phyloP scores from a whole-genome alignment of 2,888 invertebrate genomes.

The Melipona bicolor region DNA sequence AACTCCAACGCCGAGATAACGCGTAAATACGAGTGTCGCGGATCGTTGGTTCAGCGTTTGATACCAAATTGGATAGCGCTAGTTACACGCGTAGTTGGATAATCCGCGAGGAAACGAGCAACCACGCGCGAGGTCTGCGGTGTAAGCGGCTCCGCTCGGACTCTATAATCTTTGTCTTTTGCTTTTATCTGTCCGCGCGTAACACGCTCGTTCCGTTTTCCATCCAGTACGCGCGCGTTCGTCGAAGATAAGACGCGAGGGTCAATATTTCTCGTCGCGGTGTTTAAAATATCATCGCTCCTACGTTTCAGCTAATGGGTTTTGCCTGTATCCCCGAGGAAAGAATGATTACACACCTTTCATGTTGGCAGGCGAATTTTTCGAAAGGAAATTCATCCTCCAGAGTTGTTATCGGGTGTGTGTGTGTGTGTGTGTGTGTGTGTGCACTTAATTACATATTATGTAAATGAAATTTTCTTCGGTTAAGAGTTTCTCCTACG shows the following conservation, averaged over 20 bases:
- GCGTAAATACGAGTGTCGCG: not conserved
- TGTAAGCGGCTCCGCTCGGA: not conserved
- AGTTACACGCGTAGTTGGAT: too few species aligned
- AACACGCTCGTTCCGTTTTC: not conserved
- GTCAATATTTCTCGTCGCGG: not conserved
- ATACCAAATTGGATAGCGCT: slow-evolving; percentile 17
- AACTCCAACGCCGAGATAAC: not conserved
- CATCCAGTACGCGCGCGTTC: not conserved
- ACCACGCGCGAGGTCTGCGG: too few species aligned
- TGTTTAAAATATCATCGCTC: not conserved
- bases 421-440: too few species aligned
- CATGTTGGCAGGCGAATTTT: not conserved
- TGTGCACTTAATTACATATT: not conserved
- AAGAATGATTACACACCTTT: not conserved
- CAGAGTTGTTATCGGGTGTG: not conserved
- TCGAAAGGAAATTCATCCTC: not conserved
- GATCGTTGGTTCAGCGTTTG: slow-evolving; percentile 16
- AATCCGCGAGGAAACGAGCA: not conserved
- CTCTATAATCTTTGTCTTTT: not conserved
- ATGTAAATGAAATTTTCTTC: not conserved
- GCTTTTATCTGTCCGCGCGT: not conserved
- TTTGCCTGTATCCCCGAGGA: not conserved
- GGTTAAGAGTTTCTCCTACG: not conserved
- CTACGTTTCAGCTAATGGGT: not conserved
- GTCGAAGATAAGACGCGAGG: not conserved